Conservation (phyloP, 2,888 invertebrate species). For the Cactoblastis cactorum region DNA sequence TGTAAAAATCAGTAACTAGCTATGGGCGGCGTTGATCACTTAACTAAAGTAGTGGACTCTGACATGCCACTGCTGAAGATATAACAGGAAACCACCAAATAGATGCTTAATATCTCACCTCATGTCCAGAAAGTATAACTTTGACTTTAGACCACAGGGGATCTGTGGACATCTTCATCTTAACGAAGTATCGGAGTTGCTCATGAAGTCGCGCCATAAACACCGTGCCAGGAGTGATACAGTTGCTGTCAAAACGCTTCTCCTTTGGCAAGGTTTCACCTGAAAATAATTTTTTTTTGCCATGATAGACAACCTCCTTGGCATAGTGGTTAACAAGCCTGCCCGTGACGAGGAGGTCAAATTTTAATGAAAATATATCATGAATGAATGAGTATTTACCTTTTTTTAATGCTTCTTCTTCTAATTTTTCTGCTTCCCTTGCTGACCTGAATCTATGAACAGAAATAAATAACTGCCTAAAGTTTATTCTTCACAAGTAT, state of each 20-base stretch:
- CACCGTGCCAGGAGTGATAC: constrained; percentile 97
- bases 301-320: too few relatives aligned
- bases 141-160: constrained; percentile 92
- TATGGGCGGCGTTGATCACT: too few relatives aligned
- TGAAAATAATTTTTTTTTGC: constrained; percentile 21
- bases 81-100: too few relatives aligned
- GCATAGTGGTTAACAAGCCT: too few relatives aligned
- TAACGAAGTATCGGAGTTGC: constrained; percentile 92
- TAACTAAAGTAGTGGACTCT: too few relatives aligned
- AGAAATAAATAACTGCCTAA: constrained; percentile 2
- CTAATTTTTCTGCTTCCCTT: constrained; percentile 88
- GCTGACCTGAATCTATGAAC: constrained; percentile 88
- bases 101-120: constrained; percentile 80
- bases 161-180: constrained; percentile 90
- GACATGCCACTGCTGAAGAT: too few relatives aligned
- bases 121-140: constrained; percentile 94
- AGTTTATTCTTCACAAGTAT: too few relatives aligned
- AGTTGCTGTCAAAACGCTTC: constrained; percentile 96
- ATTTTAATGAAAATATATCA: too few relatives aligned
- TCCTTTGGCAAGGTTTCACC: constrained; percentile 88
- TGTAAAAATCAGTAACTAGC: too few relatives aligned
- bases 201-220: constrained; percentile 95
- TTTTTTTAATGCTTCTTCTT: constrained; percentile 85
- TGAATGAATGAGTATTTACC: constrained; percentile 51
- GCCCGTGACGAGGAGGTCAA: too few relatives aligned